Base-by-base conservation (phyloP, 2,113 vertebrate species). In the Cromileptes altivelis region DNA sequence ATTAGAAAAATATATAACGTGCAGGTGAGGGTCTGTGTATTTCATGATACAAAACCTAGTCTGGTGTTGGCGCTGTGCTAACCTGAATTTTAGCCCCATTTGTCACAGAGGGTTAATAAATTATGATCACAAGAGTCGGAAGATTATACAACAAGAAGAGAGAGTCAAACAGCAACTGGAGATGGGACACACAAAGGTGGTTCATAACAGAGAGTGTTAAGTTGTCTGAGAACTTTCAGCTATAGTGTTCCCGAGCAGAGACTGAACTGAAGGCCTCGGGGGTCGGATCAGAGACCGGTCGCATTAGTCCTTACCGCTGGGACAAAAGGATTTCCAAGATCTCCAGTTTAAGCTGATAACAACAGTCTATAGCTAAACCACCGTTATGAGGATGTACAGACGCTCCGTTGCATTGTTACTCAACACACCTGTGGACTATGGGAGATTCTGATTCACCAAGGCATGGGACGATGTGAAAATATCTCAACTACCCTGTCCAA, bases 341-440 rank as follows among this genome's bases (percentile, higher is more conserved):
- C 78, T 75, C 70, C 50, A 18, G 19, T 90, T 88, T 92, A 89
- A 86, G 80, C 90, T 85, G 73, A 79, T 90, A 90, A 90, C 78
- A 80, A 84, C 72, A 70, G 80, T 53, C 77, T 80, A 30, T 21
- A 6, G 79, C 64, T 78, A 89, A 91, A 90, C 50, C 15, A 74
- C 37, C 58, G 81, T 89, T 91, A 87, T 84, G 87, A 81, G 75
- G 40, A 71, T 27, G 58, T 56, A 73, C 84, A 81, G 84, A 80
- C 69, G 77, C 53, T 82, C 56, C 37, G 45, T 64, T 45, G 69
- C 11, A 77, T 57, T 88, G 70, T 71, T 80, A 89, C 72, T 64
- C 15, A 71, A 60, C 53, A 63, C 58, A 61, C 18, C 70, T 87
- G 64, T 55, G 25, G 63, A 33, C 72, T 62, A 68, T 1, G 21